phyloP scores from a whole-genome alignment of 1,140 invertebrate genomes.

The Leguminivora glycinivorella region DNA sequence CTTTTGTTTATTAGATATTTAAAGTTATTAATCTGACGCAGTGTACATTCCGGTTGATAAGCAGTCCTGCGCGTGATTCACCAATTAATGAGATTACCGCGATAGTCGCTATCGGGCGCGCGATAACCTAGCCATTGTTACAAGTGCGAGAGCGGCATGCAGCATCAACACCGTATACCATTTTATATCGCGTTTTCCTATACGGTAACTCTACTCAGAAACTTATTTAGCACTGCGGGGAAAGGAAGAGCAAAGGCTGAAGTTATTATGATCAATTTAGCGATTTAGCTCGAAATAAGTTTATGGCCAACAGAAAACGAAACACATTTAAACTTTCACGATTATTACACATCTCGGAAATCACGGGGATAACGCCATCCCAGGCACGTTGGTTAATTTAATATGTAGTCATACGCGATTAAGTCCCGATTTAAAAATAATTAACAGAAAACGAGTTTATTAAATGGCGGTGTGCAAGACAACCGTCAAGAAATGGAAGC shows the following conservation, averaged over 20 bases:
- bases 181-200: neutral
- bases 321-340: too few species aligned
- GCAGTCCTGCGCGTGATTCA: slow-evolving; percentile 43
- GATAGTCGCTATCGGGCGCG: slow-evolving; percentile 57
- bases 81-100: slow-evolving; percentile 64
- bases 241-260: neutral
- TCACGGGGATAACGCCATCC: too few species aligned
- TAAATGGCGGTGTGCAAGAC: too few species aligned
- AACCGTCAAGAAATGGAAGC: too few species aligned
- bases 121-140: slow-evolving; percentile 41
- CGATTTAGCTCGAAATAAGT: too few species aligned
- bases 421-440: too few species aligned
- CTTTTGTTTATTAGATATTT: neutral
- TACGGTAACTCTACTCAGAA: neutral
- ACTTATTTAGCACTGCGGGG: neutral
- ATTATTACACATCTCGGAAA: too few species aligned
- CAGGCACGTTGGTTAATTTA: too few species aligned
- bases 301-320: too few species aligned
- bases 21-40: neutral
- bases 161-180: neutral
- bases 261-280: too few species aligned
- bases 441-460: too few species aligned
- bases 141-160: neutral
- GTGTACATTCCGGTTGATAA: slow-evolving; percentile 17
- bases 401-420: too few species aligned